Evolutionary conservation across 2,797 vertebrate genomes (phyloP).

Genomic region (Valencia hispanica): DNA sequence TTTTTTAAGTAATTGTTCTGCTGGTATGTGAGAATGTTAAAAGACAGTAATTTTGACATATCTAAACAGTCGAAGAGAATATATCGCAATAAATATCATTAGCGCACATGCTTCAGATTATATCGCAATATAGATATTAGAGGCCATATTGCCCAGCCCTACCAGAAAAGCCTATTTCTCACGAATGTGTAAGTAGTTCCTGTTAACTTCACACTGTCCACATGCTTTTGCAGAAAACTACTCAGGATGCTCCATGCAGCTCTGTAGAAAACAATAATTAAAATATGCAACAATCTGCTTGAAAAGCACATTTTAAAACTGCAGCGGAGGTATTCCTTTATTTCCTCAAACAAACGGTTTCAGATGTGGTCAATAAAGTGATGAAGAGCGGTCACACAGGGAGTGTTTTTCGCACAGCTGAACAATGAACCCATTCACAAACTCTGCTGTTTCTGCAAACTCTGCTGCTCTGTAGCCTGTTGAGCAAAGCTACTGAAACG

Average conservation of each 20-base stretch:
- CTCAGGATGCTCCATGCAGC: neutral
- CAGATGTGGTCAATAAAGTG: neutral
- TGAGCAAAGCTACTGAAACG: neutral
- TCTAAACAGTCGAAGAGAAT: too few relatives aligned
- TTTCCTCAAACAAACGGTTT: neutral
- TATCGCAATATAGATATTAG: too few relatives aligned
- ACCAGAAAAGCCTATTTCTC: neutral
- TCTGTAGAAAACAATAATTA: neutral
- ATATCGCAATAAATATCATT: too few relatives aligned
- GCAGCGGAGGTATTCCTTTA: neutral
- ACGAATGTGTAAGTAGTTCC: neutral
- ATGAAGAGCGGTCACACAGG: neutral
- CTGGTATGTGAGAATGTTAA: too few relatives aligned
- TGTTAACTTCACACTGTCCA: neutral
- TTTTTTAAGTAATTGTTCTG: too few relatives aligned
- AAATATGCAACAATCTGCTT: too few relatives aligned
- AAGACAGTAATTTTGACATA: too few relatives aligned
- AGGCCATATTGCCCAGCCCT: too few relatives aligned
- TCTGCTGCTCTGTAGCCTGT: neutral
- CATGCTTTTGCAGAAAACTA: neutral
- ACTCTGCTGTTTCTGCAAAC: neutral
- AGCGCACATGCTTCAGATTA: too few relatives aligned
- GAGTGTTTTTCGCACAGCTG: neutral
- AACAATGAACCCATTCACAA: constrained; percentile 5
- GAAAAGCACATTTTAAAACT: neutral